Conservation (phyloP, 2,797 vertebrate species). For the Myiotriccus ornatus region DNA sequence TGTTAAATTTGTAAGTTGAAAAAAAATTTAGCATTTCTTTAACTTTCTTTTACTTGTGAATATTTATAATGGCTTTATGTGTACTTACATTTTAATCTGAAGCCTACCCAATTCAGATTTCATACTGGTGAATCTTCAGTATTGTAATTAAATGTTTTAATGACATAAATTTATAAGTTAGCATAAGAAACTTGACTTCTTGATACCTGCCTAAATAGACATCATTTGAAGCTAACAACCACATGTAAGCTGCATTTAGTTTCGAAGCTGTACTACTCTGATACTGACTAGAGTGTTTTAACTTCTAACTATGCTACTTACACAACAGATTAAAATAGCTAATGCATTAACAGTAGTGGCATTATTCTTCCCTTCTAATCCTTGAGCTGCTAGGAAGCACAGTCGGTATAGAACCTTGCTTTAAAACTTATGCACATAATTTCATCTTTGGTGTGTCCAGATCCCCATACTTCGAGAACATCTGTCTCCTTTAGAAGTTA, state of each 20-base stretch:
- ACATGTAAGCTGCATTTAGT: not conserved
- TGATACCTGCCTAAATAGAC: not conserved
- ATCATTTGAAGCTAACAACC: not conserved
- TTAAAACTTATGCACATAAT: not conserved
- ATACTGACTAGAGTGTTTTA: not conserved
- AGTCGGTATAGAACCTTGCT: not conserved
- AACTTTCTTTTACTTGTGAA: constrained; percentile 12
- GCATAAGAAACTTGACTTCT: not conserved
- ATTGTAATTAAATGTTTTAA: not conserved
- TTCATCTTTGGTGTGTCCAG: not conserved
- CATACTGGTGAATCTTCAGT: not conserved
- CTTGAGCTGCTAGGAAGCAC: not conserved
- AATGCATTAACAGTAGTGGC: constrained; percentile 8
- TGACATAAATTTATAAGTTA: not conserved
- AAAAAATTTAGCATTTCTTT: not conserved
- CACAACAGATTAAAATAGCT: not conserved
- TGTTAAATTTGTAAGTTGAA: not conserved
- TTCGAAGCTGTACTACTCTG: not conserved
- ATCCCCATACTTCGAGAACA: not conserved
- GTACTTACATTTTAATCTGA: constrained; percentile 8
- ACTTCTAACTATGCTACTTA: not conserved
- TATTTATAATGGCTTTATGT: constrained; percentile 69
- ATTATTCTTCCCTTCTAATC: not conserved
- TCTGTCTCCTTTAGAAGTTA: not conserved
- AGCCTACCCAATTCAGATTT: not conserved